Percentiles rank a stretch among this genome's conserved stretches.
Conservation (phyloP, 2,888 invertebrate species). For the Ganaspis brasiliensis region DNA sequence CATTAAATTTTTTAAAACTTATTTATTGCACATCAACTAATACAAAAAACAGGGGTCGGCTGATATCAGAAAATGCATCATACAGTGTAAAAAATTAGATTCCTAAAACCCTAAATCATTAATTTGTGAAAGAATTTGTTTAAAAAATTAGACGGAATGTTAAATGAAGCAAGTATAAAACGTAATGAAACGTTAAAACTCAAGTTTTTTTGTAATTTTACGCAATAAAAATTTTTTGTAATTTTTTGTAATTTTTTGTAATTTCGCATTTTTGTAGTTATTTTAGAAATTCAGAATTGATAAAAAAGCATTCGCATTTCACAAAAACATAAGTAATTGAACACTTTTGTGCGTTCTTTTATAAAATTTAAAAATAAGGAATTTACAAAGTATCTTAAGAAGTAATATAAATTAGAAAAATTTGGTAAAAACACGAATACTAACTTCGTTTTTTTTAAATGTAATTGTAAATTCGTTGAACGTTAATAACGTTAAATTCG, state of each 20-base stretch:
- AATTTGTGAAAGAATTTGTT: background rate
- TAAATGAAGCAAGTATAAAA: background rate
- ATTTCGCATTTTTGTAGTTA: background rate
- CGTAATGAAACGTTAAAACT: no score
- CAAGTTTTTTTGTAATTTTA: no score
- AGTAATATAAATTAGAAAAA: background rate
- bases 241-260: no score
- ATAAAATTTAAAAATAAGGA: background rate
- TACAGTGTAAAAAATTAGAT: background rate
- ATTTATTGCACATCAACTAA: constrained; percentile 23
- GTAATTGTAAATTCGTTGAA: background rate
- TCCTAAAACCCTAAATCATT: background rate
- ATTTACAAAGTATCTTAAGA: background rate
- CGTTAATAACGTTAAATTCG: background rate
- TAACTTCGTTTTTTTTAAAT: background rate
- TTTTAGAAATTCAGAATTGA: background rate
- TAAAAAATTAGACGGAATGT: background rate
- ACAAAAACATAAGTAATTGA: background rate
- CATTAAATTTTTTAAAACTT: background rate
- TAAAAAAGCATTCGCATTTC: background rate
- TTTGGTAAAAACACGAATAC: background rate
- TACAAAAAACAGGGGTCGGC: constrained; percentile 15
- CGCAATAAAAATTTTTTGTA: background rate
- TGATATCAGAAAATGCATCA: background rate
- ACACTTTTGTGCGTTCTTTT: background rate